Evolutionary conservation across 2,113 vertebrate genomes (phyloP).

Genomic region (Grammomys surdaster): DNA sequence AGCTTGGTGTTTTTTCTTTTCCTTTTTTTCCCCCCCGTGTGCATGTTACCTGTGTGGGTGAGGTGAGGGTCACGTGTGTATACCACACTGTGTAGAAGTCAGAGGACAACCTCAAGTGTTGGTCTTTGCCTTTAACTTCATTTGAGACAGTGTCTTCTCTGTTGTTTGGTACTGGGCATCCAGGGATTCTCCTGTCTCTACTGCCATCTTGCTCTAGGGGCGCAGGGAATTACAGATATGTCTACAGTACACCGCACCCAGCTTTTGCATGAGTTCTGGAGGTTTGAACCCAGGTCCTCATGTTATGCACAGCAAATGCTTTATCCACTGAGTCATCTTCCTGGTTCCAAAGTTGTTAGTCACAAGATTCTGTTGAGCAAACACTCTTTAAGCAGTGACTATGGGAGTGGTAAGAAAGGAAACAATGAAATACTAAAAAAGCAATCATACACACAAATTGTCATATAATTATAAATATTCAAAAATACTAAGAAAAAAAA

Average conservation of each 20-base stretch:
- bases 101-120: background rate
- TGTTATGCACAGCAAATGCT: no score
- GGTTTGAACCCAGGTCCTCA: background rate
- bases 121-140: background rate
- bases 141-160: background rate
- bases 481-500: conserved; percentile 21
- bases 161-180: background rate
- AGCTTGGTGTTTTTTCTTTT: background rate
- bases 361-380: background rate
- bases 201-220: background rate
- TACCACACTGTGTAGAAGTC: no score
- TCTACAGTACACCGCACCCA: background rate
- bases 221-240: background rate
- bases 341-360: background rate
- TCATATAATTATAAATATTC: background rate
- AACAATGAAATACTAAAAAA: background rate
- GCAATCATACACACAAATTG: background rate
- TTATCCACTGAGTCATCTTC: no score
- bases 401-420: background rate
- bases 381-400: background rate
- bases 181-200: background rate
- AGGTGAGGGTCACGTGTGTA: background rate
- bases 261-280: background rate
- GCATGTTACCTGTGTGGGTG: background rate
- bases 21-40: background rate